Evolutionary conservation across 2,797 vertebrate species (phyloP).

Genomic region (Vultur gryphus): DNA sequence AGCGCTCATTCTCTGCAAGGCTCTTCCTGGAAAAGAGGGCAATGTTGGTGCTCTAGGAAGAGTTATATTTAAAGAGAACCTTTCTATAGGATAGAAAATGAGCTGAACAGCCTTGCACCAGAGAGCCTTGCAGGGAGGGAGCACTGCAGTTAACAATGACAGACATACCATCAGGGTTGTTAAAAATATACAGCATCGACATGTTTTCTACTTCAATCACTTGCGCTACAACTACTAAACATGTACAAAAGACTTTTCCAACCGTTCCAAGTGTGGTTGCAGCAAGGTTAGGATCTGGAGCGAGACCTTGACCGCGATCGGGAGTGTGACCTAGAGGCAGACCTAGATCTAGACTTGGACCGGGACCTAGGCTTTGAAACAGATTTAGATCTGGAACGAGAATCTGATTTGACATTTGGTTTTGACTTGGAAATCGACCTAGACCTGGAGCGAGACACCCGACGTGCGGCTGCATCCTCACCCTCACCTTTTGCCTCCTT

Average conservation of each 20-base stretch:
- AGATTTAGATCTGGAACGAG: slow-evolving; percentile 84
- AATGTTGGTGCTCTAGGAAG: slow-evolving; percentile 15
- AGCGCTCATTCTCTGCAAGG: slow-evolving; percentile 39
- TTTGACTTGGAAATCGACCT: slow-evolving; percentile 80
- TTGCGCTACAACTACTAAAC: slow-evolving; percentile 78
- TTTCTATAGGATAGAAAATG: not conserved
- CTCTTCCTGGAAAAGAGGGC: slow-evolving; percentile 46
- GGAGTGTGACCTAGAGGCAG: slow-evolving; percentile 79
- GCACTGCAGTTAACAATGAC: slow-evolving; percentile 49
- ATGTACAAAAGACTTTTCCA: slow-evolving; percentile 74
- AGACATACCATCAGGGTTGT: slow-evolving; percentile 65
- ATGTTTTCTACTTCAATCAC: slow-evolving; percentile 75
- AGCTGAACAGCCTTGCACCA: slow-evolving; percentile 47
- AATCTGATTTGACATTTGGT: slow-evolving; percentile 80
- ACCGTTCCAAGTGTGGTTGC: slow-evolving; percentile 26
- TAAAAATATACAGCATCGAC: slow-evolving; percentile 76
- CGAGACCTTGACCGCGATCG: slow-evolving; percentile 83
- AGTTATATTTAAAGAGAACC: slow-evolving; percentile 8
- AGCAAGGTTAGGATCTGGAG: slow-evolving; percentile 77
- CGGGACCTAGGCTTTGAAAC: slow-evolving; percentile 75
- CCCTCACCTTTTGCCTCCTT: slow-evolving; percentile 78
- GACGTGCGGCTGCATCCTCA: slow-evolving; percentile 67
- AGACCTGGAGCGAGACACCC: slow-evolving; percentile 77
- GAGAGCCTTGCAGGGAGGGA: slow-evolving; percentile 58
- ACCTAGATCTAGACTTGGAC: slow-evolving; percentile 80